A percentile compares a stretch with the other conserved stretches of the same genome.
These are phyloP conservation scores for Vireo griseus DNA, from an alignment of 2,797 vertebrate species.

Conservation along the genomic window DNA sequence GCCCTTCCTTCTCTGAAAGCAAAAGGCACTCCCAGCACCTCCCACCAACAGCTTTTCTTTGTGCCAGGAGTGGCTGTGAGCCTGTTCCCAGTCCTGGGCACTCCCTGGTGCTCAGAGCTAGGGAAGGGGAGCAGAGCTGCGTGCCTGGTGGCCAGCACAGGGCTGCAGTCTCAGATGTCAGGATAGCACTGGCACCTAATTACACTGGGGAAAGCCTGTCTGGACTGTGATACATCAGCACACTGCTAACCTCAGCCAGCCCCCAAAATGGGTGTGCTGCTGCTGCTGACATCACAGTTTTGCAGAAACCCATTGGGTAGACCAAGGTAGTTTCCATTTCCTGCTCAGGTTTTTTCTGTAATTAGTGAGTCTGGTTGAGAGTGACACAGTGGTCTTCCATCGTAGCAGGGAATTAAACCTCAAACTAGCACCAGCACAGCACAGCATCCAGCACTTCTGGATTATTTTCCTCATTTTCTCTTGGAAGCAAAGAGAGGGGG, in stretches of 20 bases:
- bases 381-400: background rate
- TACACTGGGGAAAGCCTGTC: background rate
- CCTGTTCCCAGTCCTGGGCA: background rate
- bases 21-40: background rate
- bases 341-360: background rate
- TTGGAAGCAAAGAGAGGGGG: background rate
- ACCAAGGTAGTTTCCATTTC: background rate
- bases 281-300: background rate
- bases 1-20: background rate
- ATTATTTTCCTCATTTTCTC: background rate
- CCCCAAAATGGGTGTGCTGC: fast-evolving
- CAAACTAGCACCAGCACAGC: background rate
- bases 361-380: background rate
- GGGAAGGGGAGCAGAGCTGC: background rate
- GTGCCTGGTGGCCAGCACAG: background rate
- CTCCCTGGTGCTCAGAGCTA: background rate
- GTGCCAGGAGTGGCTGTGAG: background rate
- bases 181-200: background rate
- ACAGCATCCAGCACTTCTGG: background rate
- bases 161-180: background rate
- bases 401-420: background rate
- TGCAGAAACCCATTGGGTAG: background rate
- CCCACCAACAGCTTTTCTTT: background rate
- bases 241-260: background rate
- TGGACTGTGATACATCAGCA: background rate